These are phyloP conservation scores for Drosophila santomea DNA, from an alignment of 1,140 invertebrate species.

Conservation along the genomic window DNA sequence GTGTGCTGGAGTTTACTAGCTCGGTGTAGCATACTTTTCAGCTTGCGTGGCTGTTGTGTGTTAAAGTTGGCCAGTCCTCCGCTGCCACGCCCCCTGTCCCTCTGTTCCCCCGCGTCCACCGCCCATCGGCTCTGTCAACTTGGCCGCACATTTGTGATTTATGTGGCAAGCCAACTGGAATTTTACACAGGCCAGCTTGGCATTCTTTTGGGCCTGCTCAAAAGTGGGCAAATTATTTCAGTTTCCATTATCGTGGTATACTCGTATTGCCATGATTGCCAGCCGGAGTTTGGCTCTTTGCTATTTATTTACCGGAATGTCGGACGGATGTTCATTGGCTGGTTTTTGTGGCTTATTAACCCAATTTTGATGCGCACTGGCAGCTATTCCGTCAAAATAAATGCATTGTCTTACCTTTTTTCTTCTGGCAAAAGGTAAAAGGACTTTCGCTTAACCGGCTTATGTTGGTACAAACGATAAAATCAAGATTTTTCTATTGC, in stretches of 20 bases:
- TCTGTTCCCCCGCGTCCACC: slow-evolving; percentile 8
- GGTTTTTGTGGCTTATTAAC: slow-evolving; percentile 72
- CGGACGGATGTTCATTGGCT: slow-evolving; percentile 40
- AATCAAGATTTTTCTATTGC: slow-evolving; percentile 9
- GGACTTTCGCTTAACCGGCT: neutral
- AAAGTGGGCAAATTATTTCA: slow-evolving; percentile 82
- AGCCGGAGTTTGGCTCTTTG: slow-evolving; percentile 20
- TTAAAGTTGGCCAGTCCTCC: slow-evolving; percentile 66
- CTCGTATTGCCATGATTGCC: slow-evolving; percentile 65
- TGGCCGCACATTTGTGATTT: slow-evolving; percentile 75
- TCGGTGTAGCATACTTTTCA: slow-evolving; percentile 64
- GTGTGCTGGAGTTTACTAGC: slow-evolving; percentile 60
- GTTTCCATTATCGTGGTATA: slow-evolving; percentile 72
- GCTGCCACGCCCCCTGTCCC: slow-evolving; percentile 14
- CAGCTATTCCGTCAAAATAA: slow-evolving; percentile 11
- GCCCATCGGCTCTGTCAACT: slow-evolving; percentile 58
- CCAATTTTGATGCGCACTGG: slow-evolving; percentile 50
- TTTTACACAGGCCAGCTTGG: slow-evolving; percentile 43
- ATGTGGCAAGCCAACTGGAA: slow-evolving; percentile 57
- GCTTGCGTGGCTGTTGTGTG: slow-evolving; percentile 77
- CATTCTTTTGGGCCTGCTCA: slow-evolving; percentile 49
- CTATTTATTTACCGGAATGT: slow-evolving; percentile 58
- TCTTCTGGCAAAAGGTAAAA: slow-evolving; percentile 5
- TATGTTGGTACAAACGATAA: slow-evolving; percentile 15
- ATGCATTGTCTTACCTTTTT: slow-evolving; percentile 12